A percentile compares a stretch with the other conserved stretches of the same genome.
Conservation (phyloP, 2,888 invertebrate genomes). For the Halocaridina rubra region DNA sequence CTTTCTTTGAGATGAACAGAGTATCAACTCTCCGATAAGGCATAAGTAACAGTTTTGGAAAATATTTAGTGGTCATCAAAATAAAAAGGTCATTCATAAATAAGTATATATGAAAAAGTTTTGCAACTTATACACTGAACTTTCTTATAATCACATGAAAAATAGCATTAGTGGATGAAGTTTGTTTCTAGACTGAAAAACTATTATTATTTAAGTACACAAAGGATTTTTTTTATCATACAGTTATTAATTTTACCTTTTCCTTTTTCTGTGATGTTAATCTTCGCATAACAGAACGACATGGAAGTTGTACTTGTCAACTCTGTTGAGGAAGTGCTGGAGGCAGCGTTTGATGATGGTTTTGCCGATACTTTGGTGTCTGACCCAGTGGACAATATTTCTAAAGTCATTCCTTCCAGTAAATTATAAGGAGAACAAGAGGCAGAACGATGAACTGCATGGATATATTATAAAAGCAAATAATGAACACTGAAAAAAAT, state of each 20-base stretch:
- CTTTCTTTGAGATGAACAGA: no score
- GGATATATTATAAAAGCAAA: background rate
- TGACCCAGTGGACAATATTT: background rate
- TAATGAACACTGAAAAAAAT: background rate
- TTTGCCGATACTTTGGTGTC: background rate
- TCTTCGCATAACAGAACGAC: slow-evolving; percentile 33
- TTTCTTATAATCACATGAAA: no score
- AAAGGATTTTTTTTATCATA: background rate
- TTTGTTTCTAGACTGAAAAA: no score
- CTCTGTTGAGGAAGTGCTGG: slow-evolving; percentile 43
- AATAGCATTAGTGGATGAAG: no score
- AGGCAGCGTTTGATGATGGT: slow-evolving; percentile 44
- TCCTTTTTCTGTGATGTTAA: background rate
- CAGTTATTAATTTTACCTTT: background rate
- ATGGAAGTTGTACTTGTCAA: slow-evolving; percentile 49
- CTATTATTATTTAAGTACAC: no score
- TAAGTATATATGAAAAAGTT: no score
- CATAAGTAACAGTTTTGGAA: no score
- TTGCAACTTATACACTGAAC: no score
- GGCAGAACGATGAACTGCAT: background rate
- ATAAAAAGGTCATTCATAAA: no score
- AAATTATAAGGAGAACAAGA: slow-evolving; percentile 6
- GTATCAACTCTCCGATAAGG: no score
- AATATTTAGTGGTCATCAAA: no score
- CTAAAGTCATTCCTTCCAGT: background rate